Conservation (phyloP, 2,888 invertebrate species). For the Hypomecis punctinalis region DNA sequence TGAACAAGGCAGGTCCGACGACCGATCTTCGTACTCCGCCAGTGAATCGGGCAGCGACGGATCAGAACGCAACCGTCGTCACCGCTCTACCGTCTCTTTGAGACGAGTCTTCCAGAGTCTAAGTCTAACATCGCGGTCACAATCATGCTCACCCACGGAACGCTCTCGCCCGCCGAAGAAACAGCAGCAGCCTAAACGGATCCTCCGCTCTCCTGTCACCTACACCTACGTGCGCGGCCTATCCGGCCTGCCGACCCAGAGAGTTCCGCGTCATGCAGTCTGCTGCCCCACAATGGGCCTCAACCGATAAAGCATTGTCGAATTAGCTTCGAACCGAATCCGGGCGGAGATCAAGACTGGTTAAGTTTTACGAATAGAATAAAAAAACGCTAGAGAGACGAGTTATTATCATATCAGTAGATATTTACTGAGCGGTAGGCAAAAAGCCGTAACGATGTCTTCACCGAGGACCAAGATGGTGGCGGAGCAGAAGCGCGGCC, state of each 20-base stretch:
- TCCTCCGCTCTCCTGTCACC: constrained; percentile 90
- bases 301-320: constrained; percentile 66
- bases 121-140: constrained; percentile 86
- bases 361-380: constrained; percentile 69
- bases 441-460: constrained; percentile 60
- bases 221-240: constrained; percentile 93
- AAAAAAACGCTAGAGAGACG: constrained; percentile 64
- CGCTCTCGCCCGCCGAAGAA: constrained; percentile 80
- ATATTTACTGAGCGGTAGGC: constrained; percentile 57
- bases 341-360: constrained; percentile 76
- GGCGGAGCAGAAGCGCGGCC: constrained; percentile 47
- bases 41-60: constrained; percentile 88
- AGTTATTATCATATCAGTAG: constrained; percentile 79
- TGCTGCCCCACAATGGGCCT: constrained; percentile 67
- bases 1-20: constrained; percentile 67
- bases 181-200: constrained; percentile 89
- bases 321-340: constrained; percentile 48
- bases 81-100: constrained; percentile 87
- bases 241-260: constrained; percentile 92
- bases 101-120: constrained; percentile 90
- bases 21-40: constrained; percentile 81
- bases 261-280: constrained; percentile 87
- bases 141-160: constrained; percentile 85
- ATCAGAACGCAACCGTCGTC: constrained; percentile 78
- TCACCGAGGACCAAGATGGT: constrained; percentile 71